phyloP scores from a whole-genome alignment of 64 coral and sea anemone genomes.

The Montipora efflorescens region DNA sequence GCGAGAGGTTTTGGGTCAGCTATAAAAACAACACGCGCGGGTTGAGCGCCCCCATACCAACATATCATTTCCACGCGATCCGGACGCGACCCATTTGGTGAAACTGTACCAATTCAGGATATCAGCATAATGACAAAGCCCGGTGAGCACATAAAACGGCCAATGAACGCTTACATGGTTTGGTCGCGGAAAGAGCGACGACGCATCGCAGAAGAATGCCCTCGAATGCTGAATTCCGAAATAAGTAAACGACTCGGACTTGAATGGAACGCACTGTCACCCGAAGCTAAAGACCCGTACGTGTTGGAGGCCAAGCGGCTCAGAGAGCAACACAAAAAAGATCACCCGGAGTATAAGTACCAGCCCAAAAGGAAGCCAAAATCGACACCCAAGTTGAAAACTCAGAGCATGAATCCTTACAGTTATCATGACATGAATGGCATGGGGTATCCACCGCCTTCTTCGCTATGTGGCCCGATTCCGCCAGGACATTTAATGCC shows the following conservation, averaged over 20 bases:
- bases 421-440: slow-evolving; percentile 82
- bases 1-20: slow-evolving; percentile 61
- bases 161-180: slow-evolving; percentile 99
- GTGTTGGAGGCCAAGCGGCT: slow-evolving; percentile 93
- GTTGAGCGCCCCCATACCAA: slow-evolving; percentile 38
- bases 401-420: slow-evolving; percentile 71
- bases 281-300: slow-evolving; percentile 94
- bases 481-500: slow-evolving; percentile 69
- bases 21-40: slow-evolving; percentile 37
- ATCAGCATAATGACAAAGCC: slow-evolving; percentile 86
- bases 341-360: slow-evolving; percentile 98
- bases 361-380: slow-evolving; percentile 98
- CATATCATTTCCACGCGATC: not conserved
- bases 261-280: slow-evolving; percentile 95
- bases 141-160: slow-evolving; percentile 95
- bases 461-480: slow-evolving; percentile 76
- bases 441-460: slow-evolving; percentile 74
- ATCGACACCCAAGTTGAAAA: slow-evolving; percentile 81
- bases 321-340: slow-evolving; percentile 91
- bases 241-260: slow-evolving; percentile 95
- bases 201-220: slow-evolving; percentile 97
- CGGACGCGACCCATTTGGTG: not conserved
- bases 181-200: slow-evolving; percentile 97
- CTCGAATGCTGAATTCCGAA: slow-evolving; percentile 98
- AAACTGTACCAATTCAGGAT: slow-evolving; percentile 41